Evolutionary conservation across 2,888 invertebrate species (phyloP).

Genomic region (Dolichomitus sp.): DNA sequence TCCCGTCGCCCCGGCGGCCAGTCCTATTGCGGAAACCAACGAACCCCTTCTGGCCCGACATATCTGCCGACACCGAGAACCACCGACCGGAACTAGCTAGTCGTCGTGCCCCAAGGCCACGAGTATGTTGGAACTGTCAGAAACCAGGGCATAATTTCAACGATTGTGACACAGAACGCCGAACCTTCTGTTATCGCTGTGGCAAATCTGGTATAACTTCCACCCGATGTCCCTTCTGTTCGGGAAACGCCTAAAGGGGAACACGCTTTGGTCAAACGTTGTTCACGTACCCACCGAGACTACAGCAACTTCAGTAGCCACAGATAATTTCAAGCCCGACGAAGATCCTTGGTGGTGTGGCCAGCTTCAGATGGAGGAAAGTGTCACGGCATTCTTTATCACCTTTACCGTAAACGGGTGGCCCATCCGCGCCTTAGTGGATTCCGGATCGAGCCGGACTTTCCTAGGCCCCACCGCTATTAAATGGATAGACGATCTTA

Average conservation of each 20-base stretch:
- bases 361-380: not conserved
- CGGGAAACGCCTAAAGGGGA: conserved; percentile 2
- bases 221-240: not conserved
- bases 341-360: not conserved
- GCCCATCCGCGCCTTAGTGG: too few species aligned
- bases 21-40: not conserved
- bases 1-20: too few species aligned
- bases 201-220: not conserved
- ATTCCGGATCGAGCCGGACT: not conserved
- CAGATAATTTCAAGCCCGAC: not conserved
- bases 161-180: not conserved
- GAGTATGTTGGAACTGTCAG: not conserved
- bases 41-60: not conserved
- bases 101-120: not conserved
- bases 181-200: not conserved
- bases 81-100: not conserved
- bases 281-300: not conserved
- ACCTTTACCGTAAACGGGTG: not conserved
- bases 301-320: not conserved
- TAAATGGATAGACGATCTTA: not conserved
- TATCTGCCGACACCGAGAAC: not conserved
- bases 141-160: not conserved
- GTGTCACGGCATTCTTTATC: conserved; percentile 22
- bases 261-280: not conserved
- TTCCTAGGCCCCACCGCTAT: not conserved